Base-by-base conservation (phyloP, 2,113 vertebrate species). In the Larimichthys crocea region DNA sequence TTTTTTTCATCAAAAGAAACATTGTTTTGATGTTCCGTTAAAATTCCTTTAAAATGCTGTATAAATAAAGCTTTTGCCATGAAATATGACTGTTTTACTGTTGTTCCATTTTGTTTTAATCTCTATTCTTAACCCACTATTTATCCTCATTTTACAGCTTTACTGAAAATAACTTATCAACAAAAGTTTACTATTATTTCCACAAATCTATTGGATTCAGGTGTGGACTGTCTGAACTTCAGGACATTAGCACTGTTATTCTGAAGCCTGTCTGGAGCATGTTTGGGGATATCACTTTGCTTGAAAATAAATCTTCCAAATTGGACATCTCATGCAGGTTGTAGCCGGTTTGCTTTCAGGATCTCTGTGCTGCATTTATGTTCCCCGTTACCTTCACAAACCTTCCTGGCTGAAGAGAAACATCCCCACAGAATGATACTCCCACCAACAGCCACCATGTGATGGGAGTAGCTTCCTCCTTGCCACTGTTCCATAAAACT, bases 231-330 rank as follows among this genome's bases (percentile, higher is more conserved):
- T 71, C n/a, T 60, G 15, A 50, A 49, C 20, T 65, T 15, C 9
- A 62, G 52, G 20, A 50, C 11, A 64, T 52, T 40, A 49, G 42
- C 12, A 31, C 9, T 42, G 53, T n/a, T 44, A 12, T 44, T 46
- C 10, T 40, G 24, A 61, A 9, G 50, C 29, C 26, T 66, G 24
- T 16, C 35, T 35, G 35, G 31, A 7, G 57, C 10, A 10, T 0
- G 10, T 67, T 77, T 31, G 10, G 3, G 15, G 49, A 40, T 46
- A 10, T 57, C 19, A 15, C 59, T 17, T 49, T n/a, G 52, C 10
- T 15, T 44, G 7, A 68, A 22, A 69, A 68, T 62, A 69, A 42
- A 79, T 74, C 70, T 66, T 71, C 50, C 17, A 57, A 59, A 65
- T 42, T 5, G 5, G 10, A 56, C 22, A 5, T 57, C 20, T 24